These are phyloP conservation scores for Polymixis flavicincta DNA, from an alignment of 2,888 invertebrate genomes.

Conservation along the genomic window DNA sequence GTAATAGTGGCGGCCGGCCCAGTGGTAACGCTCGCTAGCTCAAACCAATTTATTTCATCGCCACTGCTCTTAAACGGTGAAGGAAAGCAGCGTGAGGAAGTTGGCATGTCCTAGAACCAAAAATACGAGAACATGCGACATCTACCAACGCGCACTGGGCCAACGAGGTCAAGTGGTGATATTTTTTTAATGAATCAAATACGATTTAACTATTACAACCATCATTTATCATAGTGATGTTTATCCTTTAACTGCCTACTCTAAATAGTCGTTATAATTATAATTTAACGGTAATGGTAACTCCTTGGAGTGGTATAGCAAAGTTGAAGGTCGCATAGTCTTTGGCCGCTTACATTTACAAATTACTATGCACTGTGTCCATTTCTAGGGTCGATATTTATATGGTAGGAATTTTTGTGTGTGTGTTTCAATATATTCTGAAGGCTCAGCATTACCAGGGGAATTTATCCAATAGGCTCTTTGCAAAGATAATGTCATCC, in stretches of 20 bases:
- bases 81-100: no score
- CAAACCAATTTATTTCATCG: no score
- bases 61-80: no score
- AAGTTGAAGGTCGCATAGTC: slow-evolving; percentile 55
- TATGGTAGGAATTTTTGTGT: neutral
- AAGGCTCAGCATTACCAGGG: no score
- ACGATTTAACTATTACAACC: no score
- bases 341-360: slow-evolving; percentile 58
- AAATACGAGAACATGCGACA: no score
- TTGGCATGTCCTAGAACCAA: no score
- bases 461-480: neutral
- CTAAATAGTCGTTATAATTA: slow-evolving; percentile 28
- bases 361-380: slow-evolving; percentile 51
- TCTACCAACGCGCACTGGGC: no score
- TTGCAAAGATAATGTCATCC: neutral
- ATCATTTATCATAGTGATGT: neutral
- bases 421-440: neutral
- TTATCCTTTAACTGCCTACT: neutral
- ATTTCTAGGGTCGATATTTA: slow-evolving; percentile 39
- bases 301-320: slow-evolving; percentile 41
- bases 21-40: no score
- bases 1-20: no score
- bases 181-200: no score
- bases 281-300: slow-evolving; percentile 25
- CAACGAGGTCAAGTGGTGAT: no score